Percentiles rank a stretch among this genome's conserved stretches.
Evolutionary conservation across 2,888 invertebrate genomes (phyloP).

Genomic region (Pyrrhia umbra): DNA sequence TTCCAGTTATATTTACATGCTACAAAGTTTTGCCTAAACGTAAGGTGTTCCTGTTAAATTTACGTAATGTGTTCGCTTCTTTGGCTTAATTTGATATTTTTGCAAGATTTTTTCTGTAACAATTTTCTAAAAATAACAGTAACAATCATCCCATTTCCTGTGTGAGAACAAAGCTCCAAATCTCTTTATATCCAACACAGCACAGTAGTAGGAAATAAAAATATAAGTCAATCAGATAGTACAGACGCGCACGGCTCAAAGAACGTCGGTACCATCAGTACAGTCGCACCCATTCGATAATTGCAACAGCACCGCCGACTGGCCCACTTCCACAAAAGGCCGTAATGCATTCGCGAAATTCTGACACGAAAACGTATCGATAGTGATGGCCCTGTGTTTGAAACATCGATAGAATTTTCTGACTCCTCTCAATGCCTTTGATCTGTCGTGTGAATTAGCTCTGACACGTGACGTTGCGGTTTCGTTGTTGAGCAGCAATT

Average conservation of each 20-base stretch:
- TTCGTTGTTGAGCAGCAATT: constrained; percentile 61
- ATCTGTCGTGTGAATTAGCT: constrained; percentile 55
- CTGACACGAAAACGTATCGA: constrained; percentile 64
- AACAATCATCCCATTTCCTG: constrained; percentile 25
- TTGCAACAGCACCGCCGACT: constrained; percentile 70
- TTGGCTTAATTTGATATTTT: constrained; percentile 13
- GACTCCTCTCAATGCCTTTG: constrained; percentile 55
- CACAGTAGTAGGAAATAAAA: constrained; percentile 64
- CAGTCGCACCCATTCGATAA: constrained; percentile 72
- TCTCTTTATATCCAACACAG: constrained; percentile 63
- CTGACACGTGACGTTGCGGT: constrained; percentile 61
- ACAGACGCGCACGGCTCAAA: constrained; percentile 70
- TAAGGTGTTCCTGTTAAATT: constrained; percentile 42
- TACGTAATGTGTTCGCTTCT: constrained; percentile 43
- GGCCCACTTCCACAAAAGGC: constrained; percentile 73
- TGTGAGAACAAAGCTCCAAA: constrained; percentile 63
- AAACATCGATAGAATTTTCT: constrained; percentile 65
- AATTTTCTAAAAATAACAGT: constrained; percentile 18
- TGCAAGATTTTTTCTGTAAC: not conserved
- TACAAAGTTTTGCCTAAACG: constrained; percentile 40
- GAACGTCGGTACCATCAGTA: constrained; percentile 60
- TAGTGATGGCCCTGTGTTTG: constrained; percentile 64
- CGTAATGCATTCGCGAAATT: constrained; percentile 75
- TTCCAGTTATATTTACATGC: constrained; percentile 57
- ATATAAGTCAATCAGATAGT: constrained; percentile 53